Evolutionary conservation across 30 jellyfish, hydroid and myxozoan genomes (phyloP).

Genomic region (Catostylus mosaicus): DNA sequence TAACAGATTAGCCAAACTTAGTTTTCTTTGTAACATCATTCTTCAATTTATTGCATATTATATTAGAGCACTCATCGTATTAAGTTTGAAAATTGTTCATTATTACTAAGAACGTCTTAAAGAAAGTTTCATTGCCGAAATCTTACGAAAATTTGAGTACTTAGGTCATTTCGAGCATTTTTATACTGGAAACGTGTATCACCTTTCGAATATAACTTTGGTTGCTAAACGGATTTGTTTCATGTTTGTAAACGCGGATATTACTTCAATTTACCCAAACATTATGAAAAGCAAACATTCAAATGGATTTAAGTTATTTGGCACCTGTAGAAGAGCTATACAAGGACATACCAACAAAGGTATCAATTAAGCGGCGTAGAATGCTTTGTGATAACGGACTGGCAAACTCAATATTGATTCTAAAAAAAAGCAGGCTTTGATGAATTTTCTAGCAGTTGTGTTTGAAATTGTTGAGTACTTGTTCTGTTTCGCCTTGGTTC

Average conservation of each 20-base stretch:
- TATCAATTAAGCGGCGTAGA: not conserved
- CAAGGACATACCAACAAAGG: not conserved
- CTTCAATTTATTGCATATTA: too few species aligned
- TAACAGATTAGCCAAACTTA: too few species aligned
- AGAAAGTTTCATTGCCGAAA: too few species aligned
- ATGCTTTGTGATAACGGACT: not conserved
- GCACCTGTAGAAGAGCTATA: not conserved
- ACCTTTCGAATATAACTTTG: too few species aligned
- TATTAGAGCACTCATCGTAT: too few species aligned
- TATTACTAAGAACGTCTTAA: too few species aligned
- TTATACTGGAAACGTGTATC: too few species aligned
- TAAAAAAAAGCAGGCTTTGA: not conserved
- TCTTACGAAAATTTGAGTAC: too few species aligned
- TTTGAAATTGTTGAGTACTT: not conserved
- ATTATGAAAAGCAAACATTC: not conserved
- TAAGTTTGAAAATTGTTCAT: too few species aligned
- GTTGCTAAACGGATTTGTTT: not conserved
- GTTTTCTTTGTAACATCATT: too few species aligned
- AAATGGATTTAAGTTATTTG: not conserved
- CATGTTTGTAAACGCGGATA: not conserved
- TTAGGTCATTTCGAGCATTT: too few species aligned
- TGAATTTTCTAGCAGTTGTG: not conserved
- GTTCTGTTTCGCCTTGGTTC: not conserved
- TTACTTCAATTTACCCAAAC: not conserved
- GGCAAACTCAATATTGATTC: conserved; percentile 4